Evolutionary conservation across 2,888 invertebrate species (phyloP).

Genomic region (Dromius quadrimaculatus): DNA sequence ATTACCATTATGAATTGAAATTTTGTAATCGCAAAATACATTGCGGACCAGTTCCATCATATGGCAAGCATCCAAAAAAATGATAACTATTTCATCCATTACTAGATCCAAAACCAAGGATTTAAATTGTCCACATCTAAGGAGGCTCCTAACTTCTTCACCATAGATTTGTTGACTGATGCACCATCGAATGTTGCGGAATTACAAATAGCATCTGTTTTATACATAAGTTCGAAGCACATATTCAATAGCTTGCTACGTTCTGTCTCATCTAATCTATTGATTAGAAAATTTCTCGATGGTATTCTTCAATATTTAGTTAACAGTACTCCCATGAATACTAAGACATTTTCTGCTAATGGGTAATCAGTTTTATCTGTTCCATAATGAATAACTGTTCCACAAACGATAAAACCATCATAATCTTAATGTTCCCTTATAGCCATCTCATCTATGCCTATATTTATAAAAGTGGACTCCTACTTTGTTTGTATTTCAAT

Average conservation of each 20-base stretch:
- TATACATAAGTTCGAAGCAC: background rate
- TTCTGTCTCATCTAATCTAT: background rate
- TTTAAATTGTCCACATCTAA: background rate
- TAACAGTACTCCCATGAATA: slow-evolving; percentile 4
- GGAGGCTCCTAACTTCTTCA: slow-evolving; percentile 1
- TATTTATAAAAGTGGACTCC: slow-evolving; percentile 5
- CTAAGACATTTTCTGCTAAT: slow-evolving; percentile 6
- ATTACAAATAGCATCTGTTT: slow-evolving; percentile 4
- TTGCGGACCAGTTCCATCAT: slow-evolving; percentile 19
- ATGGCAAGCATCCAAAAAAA: slow-evolving; percentile 13
- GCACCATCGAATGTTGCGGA: slow-evolving; percentile 27
- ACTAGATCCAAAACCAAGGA: background rate
- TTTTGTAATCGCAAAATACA: slow-evolving; percentile 1
- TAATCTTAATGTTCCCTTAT: slow-evolving; percentile 20
- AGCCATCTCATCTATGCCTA: slow-evolving; percentile 12
- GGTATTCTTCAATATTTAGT: slow-evolving; percentile 1
- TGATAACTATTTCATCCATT: background rate
- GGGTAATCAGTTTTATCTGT: background rate
- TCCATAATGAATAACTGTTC: background rate
- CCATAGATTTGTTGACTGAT: slow-evolving; percentile 20
- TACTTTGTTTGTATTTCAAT: background rate
- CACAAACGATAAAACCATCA: slow-evolving; percentile 5
- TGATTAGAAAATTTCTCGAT: background rate
- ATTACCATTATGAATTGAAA: background rate
- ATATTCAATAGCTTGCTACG: background rate